A percentile compares a stretch with the other conserved stretches of the same genome.
Conservation (phyloP, 2,888 invertebrate species). For the Athrips mouffetella region DNA sequence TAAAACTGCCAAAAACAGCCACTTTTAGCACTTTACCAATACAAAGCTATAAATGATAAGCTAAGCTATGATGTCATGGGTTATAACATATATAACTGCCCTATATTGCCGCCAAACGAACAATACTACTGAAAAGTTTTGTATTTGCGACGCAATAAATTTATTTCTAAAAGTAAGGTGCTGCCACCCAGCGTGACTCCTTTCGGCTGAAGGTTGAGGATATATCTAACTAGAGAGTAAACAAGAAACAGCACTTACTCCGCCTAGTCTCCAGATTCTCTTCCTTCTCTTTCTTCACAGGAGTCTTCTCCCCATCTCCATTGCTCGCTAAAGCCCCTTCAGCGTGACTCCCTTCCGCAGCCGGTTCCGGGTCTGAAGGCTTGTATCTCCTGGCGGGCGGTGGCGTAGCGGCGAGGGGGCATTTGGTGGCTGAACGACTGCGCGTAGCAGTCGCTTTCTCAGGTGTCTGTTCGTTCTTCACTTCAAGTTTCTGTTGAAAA, state of each 20-base stretch:
- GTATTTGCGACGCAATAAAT: too few relatives aligned
- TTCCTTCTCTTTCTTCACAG: slow-evolving; percentile 38
- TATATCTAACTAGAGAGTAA: too few relatives aligned
- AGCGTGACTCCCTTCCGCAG: slow-evolving; percentile 56
- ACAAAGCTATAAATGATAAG: too few relatives aligned
- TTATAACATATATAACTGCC: too few relatives aligned
- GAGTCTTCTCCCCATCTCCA: slow-evolving; percentile 38
- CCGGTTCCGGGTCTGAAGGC: slow-evolving; percentile 58
- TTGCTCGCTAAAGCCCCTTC: slow-evolving; percentile 48
- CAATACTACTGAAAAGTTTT: too few relatives aligned
- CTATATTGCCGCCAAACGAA: too few relatives aligned
- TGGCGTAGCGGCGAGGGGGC: slow-evolving; percentile 48
- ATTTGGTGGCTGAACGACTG: slow-evolving; percentile 54
- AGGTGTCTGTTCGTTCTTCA: slow-evolving; percentile 64
- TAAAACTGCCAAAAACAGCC: too few relatives aligned
- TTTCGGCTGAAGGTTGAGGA: slow-evolving; percentile 61
- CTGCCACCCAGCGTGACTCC: too few relatives aligned
- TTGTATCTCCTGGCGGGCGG: slow-evolving; percentile 59
- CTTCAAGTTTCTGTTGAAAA: slow-evolving; percentile 65
- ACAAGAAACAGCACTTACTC: too few relatives aligned
- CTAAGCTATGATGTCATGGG: too few relatives aligned
- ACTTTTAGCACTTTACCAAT: too few relatives aligned
- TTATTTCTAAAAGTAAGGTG: too few relatives aligned
- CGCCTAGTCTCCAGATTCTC: slow-evolving; percentile 56
- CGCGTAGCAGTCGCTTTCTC: slow-evolving; percentile 54